A percentile compares a stretch with the other conserved stretches of the same genome.
Conservation (phyloP, 2,113 vertebrate genomes). For the Lagopus leucura region DNA sequence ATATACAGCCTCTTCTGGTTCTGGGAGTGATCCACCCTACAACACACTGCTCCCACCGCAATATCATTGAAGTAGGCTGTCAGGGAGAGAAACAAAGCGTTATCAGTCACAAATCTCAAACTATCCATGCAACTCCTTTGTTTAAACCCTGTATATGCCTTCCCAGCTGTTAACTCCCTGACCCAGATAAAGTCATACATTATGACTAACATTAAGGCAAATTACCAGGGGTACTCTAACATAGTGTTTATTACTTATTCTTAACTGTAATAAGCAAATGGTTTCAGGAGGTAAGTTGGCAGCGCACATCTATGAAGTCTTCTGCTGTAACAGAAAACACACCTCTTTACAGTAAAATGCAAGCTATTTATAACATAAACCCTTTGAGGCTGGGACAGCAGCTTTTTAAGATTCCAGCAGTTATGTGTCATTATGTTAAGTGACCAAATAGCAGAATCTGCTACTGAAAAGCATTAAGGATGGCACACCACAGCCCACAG, state of each 20-base stretch:
- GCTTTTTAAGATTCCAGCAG: neutral
- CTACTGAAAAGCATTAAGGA: neutral
- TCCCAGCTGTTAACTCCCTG: neutral
- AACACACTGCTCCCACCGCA: constrained; percentile 97
- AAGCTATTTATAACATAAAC: neutral
- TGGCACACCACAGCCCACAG: constrained; percentile 8
- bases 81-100: constrained; percentile 30
- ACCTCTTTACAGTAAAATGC: neutral
- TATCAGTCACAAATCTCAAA: neutral
- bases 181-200: neutral
- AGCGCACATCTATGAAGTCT: neutral
- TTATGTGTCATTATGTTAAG: constrained; percentile 2
- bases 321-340: neutral
- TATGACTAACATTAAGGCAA: neutral
- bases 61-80: constrained; percentile 99
- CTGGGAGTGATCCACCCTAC: constrained; percentile 98
- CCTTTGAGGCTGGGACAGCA: neutral
- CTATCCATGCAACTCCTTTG: neutral
- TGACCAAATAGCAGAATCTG: neutral
- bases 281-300: neutral
- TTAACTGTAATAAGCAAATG: too few species aligned
- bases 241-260: neutral
- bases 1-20: constrained; percentile 99
- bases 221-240: neutral
- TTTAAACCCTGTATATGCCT: neutral